Evolutionary conservation across 2,888 invertebrate species (phyloP), one percentile per base, ranked within the genome.

Genomic region (Drosophila mayaguana): DNA sequence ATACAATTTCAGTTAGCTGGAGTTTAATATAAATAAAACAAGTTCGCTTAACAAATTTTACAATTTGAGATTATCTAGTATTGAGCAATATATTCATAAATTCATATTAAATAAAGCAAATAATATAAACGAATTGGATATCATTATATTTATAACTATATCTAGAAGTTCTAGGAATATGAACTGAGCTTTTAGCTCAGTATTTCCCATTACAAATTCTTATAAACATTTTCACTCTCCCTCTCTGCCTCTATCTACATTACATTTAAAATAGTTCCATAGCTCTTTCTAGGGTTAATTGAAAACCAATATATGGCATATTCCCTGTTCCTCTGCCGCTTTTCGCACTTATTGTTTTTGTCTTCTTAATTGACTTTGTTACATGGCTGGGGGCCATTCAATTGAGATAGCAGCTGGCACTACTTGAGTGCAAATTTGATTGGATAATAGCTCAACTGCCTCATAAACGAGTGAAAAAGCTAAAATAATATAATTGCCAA

Each of bases 291-390:
- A 12, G 36, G 45, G 36, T 40, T 63, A 62, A 57, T 51, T 18
- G 34, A 64, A 51, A 25, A 36, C n/a, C 59, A 46, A 68, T 68
- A 54, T 62, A 12, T 4, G 34, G 3, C 12, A 18, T 8, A 34
- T 20, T 18, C 22, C 5, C 25, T 75, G n/a, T n/a, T n/a, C n/a
- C 43, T 34, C 34, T 22, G 9, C 16, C 8, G 18, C 11, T 45
- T 22, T 38, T 32, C 36, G 54, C 25, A 8, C 18, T 16, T 42
- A 38, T 62, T 64, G 59, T 63, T 32, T 45, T 42, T 57, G 40
- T 55, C 43, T 57, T 64, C 38, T 65, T 74, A 78, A 76, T 76
- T 76, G 42, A 59, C 54, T 34, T 65, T 50, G 45, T 67, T 54
- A 57, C 64, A 73, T 51, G 46, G 45, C 40, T n/a, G 34, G 9